Percentiles rank a stretch among this genome's conserved stretches.
Evolutionary conservation across 2,888 invertebrate species (phyloP).

Genomic region (Dryobotodes eremita): DNA sequence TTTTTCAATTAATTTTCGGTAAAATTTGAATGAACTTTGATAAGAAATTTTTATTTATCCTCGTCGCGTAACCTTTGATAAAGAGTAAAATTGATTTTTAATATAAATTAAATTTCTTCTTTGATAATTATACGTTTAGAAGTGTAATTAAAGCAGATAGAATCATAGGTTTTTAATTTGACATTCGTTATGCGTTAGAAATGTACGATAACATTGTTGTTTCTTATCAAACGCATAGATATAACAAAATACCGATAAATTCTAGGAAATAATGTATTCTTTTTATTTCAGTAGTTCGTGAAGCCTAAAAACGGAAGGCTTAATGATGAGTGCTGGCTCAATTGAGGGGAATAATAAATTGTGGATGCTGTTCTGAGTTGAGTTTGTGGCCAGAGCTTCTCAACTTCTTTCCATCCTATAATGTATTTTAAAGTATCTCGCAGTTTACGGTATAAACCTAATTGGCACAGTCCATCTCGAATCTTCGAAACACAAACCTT

Average conservation of each 20-base stretch:
- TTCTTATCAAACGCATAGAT: constrained; percentile 6
- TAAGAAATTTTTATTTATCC: constrained; percentile 35
- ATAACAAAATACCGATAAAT: constrained; percentile 2
- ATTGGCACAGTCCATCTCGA: not conserved
- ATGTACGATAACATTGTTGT: constrained; percentile 20
- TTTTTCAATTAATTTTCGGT: constrained; percentile 24
- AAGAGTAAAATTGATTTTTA: constrained; percentile 29
- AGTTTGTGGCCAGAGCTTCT: not conserved
- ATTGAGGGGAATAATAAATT: not conserved
- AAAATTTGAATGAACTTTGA: constrained; percentile 13
- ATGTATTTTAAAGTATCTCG: not conserved
- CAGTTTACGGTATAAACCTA: not conserved
- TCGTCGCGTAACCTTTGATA: constrained; percentile 22
- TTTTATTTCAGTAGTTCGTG: not conserved
- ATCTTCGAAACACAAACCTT: not conserved
- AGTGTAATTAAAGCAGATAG: constrained; percentile 26
- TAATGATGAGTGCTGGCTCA: not conserved
- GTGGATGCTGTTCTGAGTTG: not conserved
- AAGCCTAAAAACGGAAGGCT: not conserved
- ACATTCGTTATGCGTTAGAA: constrained; percentile 19
- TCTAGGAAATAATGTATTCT: not conserved
- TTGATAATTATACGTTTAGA: constrained; percentile 17
- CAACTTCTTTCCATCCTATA: too few species aligned
- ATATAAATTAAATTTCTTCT: constrained; percentile 33
- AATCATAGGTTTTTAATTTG: constrained; percentile 26